phyloP scores from a whole-genome alignment of 2,113 vertebrate species.

The Crotophaga sulcirostris region DNA sequence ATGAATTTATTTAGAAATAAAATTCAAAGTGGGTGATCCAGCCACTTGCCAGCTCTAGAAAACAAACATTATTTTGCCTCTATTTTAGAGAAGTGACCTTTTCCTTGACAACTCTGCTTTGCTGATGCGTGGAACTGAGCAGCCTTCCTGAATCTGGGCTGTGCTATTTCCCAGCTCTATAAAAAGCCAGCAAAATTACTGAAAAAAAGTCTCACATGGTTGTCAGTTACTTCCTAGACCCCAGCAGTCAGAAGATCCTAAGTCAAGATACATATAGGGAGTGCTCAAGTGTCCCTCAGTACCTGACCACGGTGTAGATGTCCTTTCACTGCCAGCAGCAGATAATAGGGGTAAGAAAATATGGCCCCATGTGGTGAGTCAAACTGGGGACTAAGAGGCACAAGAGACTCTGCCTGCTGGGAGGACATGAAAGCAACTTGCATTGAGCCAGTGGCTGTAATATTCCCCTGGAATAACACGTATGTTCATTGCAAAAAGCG shows the following conservation, averaged over 20 bases:
- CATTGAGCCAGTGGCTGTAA: neutral
- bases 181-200: neutral
- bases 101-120: neutral
- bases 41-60: neutral
- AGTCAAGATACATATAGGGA: neutral
- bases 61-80: neutral
- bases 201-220: neutral
- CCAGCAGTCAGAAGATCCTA: neutral
- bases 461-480: neutral
- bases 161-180: neutral
- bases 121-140: neutral
- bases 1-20: neutral
- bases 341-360: neutral
- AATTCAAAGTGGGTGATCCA: neutral
- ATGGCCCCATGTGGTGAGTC: rapidly evolving
- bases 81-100: constrained; percentile 24
- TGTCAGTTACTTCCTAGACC: neutral
- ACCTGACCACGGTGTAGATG: neutral
- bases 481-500: neutral
- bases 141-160: neutral
- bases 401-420: neutral
- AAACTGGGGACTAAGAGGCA: neutral
- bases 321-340: neutral
- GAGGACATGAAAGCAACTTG: neutral
- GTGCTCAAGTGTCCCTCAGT: neutral